These are phyloP conservation scores for Pocillopora verrucosa DNA, from an alignment of 64 coral and sea anemone species.

Conservation along the genomic window DNA sequence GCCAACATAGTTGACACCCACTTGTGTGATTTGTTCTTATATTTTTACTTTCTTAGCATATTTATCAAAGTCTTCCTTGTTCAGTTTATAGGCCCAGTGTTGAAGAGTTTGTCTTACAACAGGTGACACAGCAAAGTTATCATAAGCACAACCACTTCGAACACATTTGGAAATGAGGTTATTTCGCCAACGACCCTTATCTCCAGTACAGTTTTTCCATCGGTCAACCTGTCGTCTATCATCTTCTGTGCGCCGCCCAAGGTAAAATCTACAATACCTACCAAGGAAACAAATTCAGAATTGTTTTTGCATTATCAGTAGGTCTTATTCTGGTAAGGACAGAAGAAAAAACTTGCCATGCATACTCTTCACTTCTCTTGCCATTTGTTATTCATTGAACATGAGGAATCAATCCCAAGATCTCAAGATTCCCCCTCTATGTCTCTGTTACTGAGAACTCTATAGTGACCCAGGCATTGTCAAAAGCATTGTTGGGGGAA, in stretches of 20 bases:
- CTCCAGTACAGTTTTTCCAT: constrained; percentile 81
- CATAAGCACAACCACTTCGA: constrained; percentile 71
- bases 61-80: constrained; percentile 78
- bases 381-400: too few relatives aligned
- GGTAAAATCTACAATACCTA: constrained; percentile 87
- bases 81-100: constrained; percentile 85
- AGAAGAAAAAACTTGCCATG: too few relatives aligned
- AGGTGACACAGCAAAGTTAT: constrained; percentile 69
- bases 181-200: constrained; percentile 86
- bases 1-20: too few relatives aligned
- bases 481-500: too few relatives aligned
- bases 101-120: constrained; percentile 87
- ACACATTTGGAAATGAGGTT: constrained; percentile 88
- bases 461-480: too few relatives aligned
- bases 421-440: too few relatives aligned
- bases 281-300: background rate
- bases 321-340: too few relatives aligned
- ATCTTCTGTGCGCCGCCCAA: constrained; percentile 78
- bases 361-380: too few relatives aligned
- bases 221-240: constrained; percentile 75
- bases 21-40: too few relatives aligned
- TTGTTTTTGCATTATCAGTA: background rate
- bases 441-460: too few relatives aligned
- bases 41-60: background rate
- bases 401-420: too few relatives aligned